Conservation (phyloP, 2,113 vertebrate genomes). For the Pseudonaja textilis region DNA sequence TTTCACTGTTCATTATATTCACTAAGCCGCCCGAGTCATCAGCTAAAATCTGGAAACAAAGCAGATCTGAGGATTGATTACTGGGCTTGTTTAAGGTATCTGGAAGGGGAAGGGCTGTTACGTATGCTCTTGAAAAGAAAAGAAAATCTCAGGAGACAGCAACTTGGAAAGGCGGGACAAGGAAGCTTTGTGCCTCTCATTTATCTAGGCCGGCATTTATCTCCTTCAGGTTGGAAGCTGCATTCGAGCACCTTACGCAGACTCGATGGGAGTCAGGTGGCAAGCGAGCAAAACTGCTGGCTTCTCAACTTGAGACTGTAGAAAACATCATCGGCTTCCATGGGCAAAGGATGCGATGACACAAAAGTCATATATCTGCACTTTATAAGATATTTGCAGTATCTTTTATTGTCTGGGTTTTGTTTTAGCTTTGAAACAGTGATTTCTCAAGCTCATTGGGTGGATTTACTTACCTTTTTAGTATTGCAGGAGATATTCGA, state of each 20-base stretch:
- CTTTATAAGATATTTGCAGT: neutral
- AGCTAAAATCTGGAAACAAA: neutral
- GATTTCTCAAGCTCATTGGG: neutral
- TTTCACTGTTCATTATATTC: neutral
- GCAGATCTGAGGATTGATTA: neutral
- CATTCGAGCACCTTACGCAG: neutral
- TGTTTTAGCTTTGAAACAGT: neutral
- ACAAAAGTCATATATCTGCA: neutral
- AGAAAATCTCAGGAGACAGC: neutral
- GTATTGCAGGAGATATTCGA: neutral
- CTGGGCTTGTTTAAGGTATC: neutral
- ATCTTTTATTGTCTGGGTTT: neutral
- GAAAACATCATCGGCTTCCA: neutral
- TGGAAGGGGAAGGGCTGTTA: neutral
- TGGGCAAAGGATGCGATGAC: neutral
- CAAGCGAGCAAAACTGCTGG: neutral
- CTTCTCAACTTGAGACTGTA: neutral
- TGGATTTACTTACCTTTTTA: neutral
- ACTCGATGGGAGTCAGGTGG: neutral
- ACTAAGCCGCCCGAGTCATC: neutral
- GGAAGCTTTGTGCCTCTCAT: neutral
- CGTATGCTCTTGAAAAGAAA: neutral
- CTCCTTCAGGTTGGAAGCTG: neutral
- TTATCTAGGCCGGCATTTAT: neutral
- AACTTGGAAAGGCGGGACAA: neutral